Conservation (phyloP, 1,140 invertebrate genomes). For the Nebria ingens region DNA sequence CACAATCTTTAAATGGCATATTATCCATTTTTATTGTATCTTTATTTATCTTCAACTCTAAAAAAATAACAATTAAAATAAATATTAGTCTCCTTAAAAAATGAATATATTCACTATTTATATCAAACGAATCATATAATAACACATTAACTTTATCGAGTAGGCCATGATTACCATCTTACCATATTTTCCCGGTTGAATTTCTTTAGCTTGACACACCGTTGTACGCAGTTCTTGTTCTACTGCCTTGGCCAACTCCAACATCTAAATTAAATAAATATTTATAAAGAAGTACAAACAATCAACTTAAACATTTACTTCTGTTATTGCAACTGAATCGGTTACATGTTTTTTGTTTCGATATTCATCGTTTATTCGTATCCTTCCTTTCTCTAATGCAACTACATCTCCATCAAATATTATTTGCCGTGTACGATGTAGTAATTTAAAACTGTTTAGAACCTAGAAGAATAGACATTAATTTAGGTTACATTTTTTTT, state of each 20-base stretch:
- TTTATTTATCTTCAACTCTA: slow-evolving; percentile 38
- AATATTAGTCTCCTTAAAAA: too few species aligned
- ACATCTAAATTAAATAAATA: neutral
- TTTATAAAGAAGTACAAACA: neutral
- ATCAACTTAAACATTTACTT: slow-evolving; percentile 35
- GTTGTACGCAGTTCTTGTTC: slow-evolving; percentile 37
- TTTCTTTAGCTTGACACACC: slow-evolving; percentile 34
- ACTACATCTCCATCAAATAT: neutral
- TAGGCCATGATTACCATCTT: too few species aligned
- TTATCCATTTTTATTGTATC: slow-evolving; percentile 41
- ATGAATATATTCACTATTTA: too few species aligned
- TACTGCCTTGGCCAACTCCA: slow-evolving; percentile 31
- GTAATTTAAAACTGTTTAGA: neutral
- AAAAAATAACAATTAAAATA: slow-evolving; percentile 20
- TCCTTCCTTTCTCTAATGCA: neutral
- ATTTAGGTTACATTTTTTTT: neutral
- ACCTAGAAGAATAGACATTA: neutral
- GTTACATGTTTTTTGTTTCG: slow-evolving; percentile 33
- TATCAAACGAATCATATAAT: too few species aligned
- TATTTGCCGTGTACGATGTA: neutral
- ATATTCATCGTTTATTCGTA: slow-evolving; percentile 37
- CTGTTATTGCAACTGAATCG: slow-evolving; percentile 28
- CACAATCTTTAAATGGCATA: slow-evolving; percentile 34
- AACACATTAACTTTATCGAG: too few species aligned
- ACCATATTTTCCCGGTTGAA: slow-evolving; percentile 33